A percentile compares a stretch with the other conserved stretches of the same genome.
Evolutionary conservation across 2,888 invertebrate genomes (phyloP).

Genomic region (Chrysolina oricalcia): DNA sequence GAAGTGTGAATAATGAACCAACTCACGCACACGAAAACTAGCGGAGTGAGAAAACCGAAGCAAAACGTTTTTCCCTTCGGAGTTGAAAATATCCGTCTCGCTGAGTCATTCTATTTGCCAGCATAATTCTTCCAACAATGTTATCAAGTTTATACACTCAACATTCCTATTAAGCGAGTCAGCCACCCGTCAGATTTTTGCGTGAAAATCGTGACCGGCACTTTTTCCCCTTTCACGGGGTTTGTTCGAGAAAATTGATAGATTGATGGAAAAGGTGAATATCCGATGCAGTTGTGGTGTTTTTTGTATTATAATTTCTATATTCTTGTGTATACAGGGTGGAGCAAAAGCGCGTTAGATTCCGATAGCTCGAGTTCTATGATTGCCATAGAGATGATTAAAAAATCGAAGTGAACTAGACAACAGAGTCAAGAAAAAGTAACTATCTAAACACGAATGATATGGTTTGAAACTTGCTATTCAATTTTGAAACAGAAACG

Average conservation of each 20-base stretch:
- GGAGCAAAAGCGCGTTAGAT: too few species aligned
- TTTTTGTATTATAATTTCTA: background rate
- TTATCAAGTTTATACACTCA: constrained; percentile 49
- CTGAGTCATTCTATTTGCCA: constrained; percentile 48
- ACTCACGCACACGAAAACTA: background rate
- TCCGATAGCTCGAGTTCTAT: too few species aligned
- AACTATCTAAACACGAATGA: too few species aligned
- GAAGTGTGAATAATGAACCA: background rate
- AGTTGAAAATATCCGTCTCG: constrained; percentile 10
- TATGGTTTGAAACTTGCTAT: too few species aligned
- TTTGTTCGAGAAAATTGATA: constrained; percentile 46
- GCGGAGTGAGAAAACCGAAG: background rate
- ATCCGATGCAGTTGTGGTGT: background rate
- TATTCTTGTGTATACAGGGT: too few species aligned
- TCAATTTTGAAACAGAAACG: too few species aligned
- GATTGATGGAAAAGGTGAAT: constrained; percentile 34
- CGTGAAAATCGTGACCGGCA: constrained; percentile 47
- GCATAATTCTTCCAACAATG: constrained; percentile 45
- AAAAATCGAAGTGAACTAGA: too few species aligned
- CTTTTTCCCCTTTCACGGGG: constrained; percentile 35
- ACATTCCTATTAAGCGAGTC: constrained; percentile 46
- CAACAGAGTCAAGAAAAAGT: too few species aligned
- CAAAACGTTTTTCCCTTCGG: constrained; percentile 9
- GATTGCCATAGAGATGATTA: too few species aligned
- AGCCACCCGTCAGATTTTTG: constrained; percentile 43